Evolutionary conservation across 1,140 invertebrate genomes (phyloP).

Genomic region (Stegodyphus mimosarum): DNA sequence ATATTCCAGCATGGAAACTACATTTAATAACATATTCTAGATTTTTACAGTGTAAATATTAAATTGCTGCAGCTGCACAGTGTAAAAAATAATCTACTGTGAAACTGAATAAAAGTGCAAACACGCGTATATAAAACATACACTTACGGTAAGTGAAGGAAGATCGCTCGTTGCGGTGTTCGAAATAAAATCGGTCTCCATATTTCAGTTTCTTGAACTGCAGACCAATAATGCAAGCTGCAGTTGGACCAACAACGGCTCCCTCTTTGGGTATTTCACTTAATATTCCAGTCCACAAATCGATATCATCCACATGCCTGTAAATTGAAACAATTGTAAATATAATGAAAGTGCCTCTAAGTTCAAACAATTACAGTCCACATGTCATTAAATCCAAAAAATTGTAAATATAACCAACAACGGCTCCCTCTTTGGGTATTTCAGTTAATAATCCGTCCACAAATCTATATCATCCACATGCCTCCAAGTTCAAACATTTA

Average conservation of each 20-base stretch:
- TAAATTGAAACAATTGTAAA: conserved; percentile 2
- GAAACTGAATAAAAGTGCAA: background rate
- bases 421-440: conserved; percentile 66
- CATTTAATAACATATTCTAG: background rate
- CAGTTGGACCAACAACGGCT: conserved; percentile 66
- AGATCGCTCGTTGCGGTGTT: conserved; percentile 71
- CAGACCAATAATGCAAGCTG: conserved; percentile 64
- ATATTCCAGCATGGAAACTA: too few species aligned
- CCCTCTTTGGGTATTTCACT: conserved; percentile 68
- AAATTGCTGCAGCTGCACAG: background rate
- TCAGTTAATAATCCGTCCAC: conserved; percentile 69
- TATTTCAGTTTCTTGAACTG: conserved; percentile 66
- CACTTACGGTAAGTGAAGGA: conserved; percentile 67
- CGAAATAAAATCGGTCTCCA: conserved; percentile 68
- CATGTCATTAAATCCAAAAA: too few species aligned
- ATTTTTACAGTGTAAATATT: background rate
- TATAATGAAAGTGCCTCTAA: background rate
- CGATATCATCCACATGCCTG: conserved; percentile 68
- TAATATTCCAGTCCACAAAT: conserved; percentile 69
- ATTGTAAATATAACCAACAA: conserved; percentile 62
- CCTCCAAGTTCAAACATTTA: conserved; percentile 46
- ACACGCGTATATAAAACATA: background rate
- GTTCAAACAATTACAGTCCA: too few species aligned
- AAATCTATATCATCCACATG: conserved; percentile 69
- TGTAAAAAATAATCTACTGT: background rate